Evolutionary conservation across 2,888 invertebrate genomes (phyloP).

Genomic region (Punctoribates punctum): DNA sequence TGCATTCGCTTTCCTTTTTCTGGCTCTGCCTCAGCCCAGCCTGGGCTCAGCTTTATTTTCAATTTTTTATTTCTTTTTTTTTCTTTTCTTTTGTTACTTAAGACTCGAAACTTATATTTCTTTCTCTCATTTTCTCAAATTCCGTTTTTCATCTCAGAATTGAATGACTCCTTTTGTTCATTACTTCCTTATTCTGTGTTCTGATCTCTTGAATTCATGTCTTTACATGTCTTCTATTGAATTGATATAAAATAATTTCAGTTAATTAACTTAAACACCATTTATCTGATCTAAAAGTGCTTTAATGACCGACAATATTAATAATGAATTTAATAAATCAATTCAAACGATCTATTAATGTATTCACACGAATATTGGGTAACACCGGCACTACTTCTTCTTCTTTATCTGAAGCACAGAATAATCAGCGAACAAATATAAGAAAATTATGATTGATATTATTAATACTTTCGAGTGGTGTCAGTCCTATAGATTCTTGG

Average conservation of each 20-base stretch:
- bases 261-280: background rate
- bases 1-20: background rate
- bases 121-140: background rate
- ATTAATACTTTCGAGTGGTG: no score
- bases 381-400: no score
- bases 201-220: background rate
- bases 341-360: background rate
- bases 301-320: background rate
- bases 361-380: constrained; percentile 2
- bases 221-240: background rate
- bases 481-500: no score
- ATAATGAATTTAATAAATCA: background rate
- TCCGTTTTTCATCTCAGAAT: background rate
- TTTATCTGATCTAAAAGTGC: background rate
- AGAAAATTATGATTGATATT: no score
- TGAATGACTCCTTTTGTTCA: background rate
- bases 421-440: no score
- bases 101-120: constrained; percentile 3
- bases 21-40: no score
- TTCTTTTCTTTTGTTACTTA: background rate
- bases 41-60: no score
- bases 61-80: background rate
- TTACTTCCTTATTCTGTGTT: background rate
- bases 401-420: no score
- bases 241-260: background rate